Evolutionary conservation across 1,140 invertebrate genomes (phyloP).

Genomic region (Diploscapter pachys): DNA sequence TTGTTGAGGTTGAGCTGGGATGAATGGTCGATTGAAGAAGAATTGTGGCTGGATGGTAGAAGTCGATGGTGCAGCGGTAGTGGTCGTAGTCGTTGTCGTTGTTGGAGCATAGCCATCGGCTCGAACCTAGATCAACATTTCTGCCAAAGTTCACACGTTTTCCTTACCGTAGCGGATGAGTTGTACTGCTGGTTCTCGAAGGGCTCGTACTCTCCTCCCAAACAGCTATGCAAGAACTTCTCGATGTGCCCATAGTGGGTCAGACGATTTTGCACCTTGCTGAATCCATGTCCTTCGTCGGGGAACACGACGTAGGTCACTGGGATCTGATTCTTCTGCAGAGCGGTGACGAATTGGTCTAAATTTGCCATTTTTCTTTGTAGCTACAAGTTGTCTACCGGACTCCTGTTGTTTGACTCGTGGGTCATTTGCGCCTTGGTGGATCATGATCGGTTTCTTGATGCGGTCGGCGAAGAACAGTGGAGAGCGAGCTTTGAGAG

Average conservation of each 20-base stretch:
- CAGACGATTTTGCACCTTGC: slow-evolving; percentile 32
- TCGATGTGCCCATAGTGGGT: slow-evolving; percentile 37
- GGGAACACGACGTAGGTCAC: slow-evolving; percentile 42
- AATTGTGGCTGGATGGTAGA: neutral
- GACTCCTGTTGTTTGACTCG: slow-evolving; percentile 41
- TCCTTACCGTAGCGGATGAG: slow-evolving; percentile 34
- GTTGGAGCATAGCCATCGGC: neutral
- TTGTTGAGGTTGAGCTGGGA: slow-evolving; percentile 10
- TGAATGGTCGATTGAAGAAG: slow-evolving; percentile 4
- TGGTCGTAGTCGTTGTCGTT: slow-evolving; percentile 4
- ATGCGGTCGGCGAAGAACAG: slow-evolving; percentile 40
- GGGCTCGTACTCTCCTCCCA: slow-evolving; percentile 30
- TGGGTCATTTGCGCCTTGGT: slow-evolving; percentile 44
- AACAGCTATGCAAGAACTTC: slow-evolving; percentile 34
- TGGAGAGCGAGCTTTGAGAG: slow-evolving; percentile 34
- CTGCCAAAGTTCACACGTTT: neutral
- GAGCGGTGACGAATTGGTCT: slow-evolving; percentile 53
- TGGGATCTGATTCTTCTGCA: slow-evolving; percentile 46
- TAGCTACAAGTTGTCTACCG: slow-evolving; percentile 1
- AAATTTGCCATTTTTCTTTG: neutral
- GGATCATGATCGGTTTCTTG: slow-evolving; percentile 41
- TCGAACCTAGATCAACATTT: neutral
- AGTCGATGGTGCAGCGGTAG: slow-evolving; percentile 5
- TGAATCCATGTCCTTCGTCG: slow-evolving; percentile 42
- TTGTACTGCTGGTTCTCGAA: slow-evolving; percentile 37